Evolutionary conservation across 2,113 vertebrate species (phyloP), one percentile per base, ranked within the genome.

Genomic region (Neoarius graeffei): DNA sequence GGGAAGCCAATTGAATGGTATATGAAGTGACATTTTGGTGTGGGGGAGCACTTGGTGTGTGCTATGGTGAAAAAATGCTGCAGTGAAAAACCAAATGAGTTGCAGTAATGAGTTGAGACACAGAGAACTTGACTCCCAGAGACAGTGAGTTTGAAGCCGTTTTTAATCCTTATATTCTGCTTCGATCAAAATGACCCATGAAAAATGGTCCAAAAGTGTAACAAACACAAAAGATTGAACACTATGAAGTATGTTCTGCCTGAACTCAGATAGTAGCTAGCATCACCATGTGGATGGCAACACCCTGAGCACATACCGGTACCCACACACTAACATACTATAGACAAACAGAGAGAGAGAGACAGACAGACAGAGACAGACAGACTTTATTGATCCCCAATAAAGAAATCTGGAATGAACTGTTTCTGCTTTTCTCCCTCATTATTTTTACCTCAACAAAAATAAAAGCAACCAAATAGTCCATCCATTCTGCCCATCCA

Each of bases 1-100:
- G 4, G 27, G 3, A 25, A 54, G 42, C 60, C 86, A 82, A 62
- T 60, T 0, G 50, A 20, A 66, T 25, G 17, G 54, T 56, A n/a
- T 15, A 3, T 19, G 54, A 87, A 62, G 56, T 83, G 86, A 82
- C 79, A 74, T 87, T 57, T 66, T 27, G 57, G 25, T 13, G 2
- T 64, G 20, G 23, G n/a, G 17, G 56, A 62, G 71, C 30, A 8
- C 48, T 84, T 30, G 35, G n/a, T 54, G 60, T 66, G 42, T 25
- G 84, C 23, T 57, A 85, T 30, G 25, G 35, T 62, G 42, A 42
- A 42, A 42, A 42, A 42, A 42, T 42, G 54, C 52, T 73, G 15
- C 52, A 85, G 27, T 35, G 52, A 59, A 48, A 76, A 35, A 42
- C 19, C 5, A 57, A 54, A 73, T 57, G 3, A 30, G 66, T 17